Evolutionary conservation across 2,113 vertebrate species (phyloP).

Genomic region (Neodon shergylaensis): DNA sequence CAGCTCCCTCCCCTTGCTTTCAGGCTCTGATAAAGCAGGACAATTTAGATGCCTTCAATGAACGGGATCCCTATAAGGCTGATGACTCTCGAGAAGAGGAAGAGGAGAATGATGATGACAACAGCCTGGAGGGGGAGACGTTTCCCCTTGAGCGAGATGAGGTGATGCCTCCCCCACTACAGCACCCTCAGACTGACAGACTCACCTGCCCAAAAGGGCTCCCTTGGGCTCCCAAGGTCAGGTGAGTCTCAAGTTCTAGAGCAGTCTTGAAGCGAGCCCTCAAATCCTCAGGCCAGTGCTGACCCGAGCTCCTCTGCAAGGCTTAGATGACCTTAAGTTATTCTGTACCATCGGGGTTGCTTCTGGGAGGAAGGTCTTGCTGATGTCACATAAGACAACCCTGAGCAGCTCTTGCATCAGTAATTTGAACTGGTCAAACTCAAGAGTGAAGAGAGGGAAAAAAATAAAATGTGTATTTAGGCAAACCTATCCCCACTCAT

Average conservation of each 20-base stretch:
- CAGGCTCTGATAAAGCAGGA: constrained; percentile 98
- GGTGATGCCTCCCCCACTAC: constrained; percentile 94
- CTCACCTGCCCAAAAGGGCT: constrained; percentile 96
- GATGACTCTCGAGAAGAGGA: constrained; percentile 96
- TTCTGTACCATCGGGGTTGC: background rate
- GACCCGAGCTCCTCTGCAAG: background rate
- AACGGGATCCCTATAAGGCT: constrained; percentile 96
- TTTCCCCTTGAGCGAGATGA: constrained; percentile 96
- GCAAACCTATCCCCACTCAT: background rate
- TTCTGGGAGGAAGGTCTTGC: background rate
- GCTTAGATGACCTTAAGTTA: background rate
- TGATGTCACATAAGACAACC: background rate
- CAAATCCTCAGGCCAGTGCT: background rate
- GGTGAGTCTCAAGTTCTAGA: constrained; percentile 85
- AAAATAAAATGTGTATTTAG: background rate
- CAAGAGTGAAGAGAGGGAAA: background rate
- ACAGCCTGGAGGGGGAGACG: constrained; percentile 93
- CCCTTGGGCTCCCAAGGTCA: constrained; percentile 99
- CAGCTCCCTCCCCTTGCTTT: background rate
- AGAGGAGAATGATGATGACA: constrained; percentile 97
- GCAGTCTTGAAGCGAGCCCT: background rate
- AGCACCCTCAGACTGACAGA: constrained; percentile 93
- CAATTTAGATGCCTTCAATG: constrained; percentile 98
- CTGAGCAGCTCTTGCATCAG: background rate
- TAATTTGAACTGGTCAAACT: background rate